Evolutionary conservation across 2,113 vertebrate species (phyloP), one percentile per base, ranked within the genome.

Genomic region (Calyptomena viridis): DNA sequence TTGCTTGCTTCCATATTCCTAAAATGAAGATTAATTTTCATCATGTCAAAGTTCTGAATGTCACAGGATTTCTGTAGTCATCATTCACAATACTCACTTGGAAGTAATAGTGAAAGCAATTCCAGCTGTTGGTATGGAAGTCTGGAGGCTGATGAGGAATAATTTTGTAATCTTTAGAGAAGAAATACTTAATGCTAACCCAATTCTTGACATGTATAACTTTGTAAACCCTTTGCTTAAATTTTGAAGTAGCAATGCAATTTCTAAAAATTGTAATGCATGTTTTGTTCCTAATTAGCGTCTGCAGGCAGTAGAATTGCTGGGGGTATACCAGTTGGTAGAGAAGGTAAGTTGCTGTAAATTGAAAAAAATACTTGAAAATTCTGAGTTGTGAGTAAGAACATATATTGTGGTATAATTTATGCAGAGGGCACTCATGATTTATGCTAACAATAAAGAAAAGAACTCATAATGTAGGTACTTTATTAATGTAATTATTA

Each of bases 1-100:
- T 92, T 63, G 6, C 49, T 94, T 79, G 18, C 49, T 95, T 92
- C 84, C 40, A 15, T 79, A 53, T 81, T 95, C 73, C 74, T 79
- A 79, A 94, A 90, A 72, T 39, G 62, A 68, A 91, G 66, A 89
- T 94, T 87, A 82, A 86, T 96, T 92, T 91, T 94, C 91, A 81
- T 74, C 49, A 49, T 55, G 69, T 35, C 66, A 46, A 33, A 76
- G 49, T 91, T 94, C 77, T 91, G 60, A 89, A 87, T 94, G 89
- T 84, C 66, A 84, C 56, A 84, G 73, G 24, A 87, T 89, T 89
- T 84, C 86, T 92, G 64, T 11, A 90, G 80, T 84, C 64, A 75
- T 94, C 77, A 68, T 84, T 96, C 77, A 79, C 58, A 64, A 37
- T 24, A 39, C 28, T 84, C 56, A 23, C 69, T 49, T 59, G 74